Percentiles rank a stretch among this genome's conserved stretches.
phyloP scores from a whole-genome alignment of 2,113 vertebrate genomes.

The Rhabdomys dilectus region DNA sequence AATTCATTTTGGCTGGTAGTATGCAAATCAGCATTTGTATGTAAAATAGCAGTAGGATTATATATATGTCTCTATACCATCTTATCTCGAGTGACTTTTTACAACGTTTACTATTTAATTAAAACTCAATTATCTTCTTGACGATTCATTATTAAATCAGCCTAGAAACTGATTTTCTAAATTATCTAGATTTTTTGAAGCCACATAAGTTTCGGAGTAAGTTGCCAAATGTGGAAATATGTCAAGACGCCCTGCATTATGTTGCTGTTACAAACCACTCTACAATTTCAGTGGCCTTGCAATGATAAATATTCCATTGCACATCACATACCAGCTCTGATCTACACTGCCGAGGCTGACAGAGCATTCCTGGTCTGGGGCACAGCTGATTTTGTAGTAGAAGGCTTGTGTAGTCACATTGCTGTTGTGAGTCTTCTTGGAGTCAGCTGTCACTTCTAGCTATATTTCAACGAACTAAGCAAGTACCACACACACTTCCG shows the following conservation, averaged over 20 bases:
- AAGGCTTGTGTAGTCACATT: neutral
- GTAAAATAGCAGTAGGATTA: neutral
- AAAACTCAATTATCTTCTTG: neutral
- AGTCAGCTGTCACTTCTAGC: constrained; percentile 44
- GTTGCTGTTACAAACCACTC: neutral
- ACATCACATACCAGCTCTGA: neutral
- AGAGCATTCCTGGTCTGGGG: neutral
- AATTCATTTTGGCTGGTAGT: constrained; percentile 54
- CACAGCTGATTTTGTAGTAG: neutral
- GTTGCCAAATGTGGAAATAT: neutral
- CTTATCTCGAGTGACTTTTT: constrained; percentile 6
- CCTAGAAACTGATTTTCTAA: constrained; percentile 45
- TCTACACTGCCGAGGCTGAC: neutral
- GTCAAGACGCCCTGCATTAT: neutral
- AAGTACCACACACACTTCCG: neutral
- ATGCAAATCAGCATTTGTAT: constrained; percentile 10
- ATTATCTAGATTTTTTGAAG: neutral
- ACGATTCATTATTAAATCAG: constrained; percentile 34
- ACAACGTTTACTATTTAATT: constrained; percentile 67
- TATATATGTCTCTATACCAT: constrained; percentile 4
- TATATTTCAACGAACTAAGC: constrained; percentile 22
- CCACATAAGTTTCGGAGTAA: constrained; percentile 47
- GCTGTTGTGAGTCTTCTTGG: neutral
- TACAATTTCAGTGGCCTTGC: neutral
- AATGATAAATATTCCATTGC: neutral